Percentiles rank a stretch among this genome's conserved stretches.
Evolutionary conservation across 2,113 vertebrate genomes (phyloP).

Genomic region (Hemicordylus capensis): DNA sequence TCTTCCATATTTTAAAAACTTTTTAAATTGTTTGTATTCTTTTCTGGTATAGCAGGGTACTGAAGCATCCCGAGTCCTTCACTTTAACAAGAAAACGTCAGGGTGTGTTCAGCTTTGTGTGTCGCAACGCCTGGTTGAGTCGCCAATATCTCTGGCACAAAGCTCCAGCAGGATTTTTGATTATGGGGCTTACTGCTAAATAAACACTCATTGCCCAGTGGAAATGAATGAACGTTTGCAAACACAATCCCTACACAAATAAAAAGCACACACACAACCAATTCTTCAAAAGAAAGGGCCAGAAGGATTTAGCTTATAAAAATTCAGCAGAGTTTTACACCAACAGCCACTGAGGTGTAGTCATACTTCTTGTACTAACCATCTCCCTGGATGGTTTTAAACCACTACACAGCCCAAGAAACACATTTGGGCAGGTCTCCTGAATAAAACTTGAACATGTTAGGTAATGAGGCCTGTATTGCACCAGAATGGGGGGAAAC

Average conservation of each 20-base stretch:
- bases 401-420: not conserved
- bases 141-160: not conserved
- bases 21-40: conserved; percentile 7
- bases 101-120: not conserved
- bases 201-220: not conserved
- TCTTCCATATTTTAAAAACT: not conserved
- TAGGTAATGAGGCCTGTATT: not conserved
- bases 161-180: not conserved
- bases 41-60: not conserved
- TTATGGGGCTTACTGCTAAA: not conserved
- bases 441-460: not conserved
- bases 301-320: not conserved
- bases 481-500: not conserved
- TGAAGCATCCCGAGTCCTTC: not conserved
- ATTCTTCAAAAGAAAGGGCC: not conserved
- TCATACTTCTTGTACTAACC: too few species aligned
- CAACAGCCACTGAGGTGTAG: not conserved
- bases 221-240: not conserved
- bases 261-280: too few species aligned
- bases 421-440: not conserved
- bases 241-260: not conserved
- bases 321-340: not conserved
- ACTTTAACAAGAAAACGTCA: conserved; percentile 5
- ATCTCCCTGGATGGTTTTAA: too few species aligned
- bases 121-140: not conserved